phyloP scores from a whole-genome alignment of 1,140 invertebrate genomes.

The Cydia fagiglandana region DNA sequence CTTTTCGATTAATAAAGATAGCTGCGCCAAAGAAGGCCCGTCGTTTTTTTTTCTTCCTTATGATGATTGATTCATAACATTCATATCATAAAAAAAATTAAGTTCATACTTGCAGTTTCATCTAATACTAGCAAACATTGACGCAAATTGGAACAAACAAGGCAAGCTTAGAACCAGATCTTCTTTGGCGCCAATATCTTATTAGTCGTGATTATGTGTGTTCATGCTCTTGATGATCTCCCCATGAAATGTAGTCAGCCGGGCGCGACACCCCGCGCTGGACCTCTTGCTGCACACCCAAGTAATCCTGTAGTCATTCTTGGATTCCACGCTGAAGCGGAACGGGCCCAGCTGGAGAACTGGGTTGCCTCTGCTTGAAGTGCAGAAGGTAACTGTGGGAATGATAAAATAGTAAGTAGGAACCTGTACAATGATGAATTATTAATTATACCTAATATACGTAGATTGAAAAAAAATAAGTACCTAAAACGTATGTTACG shows the following conservation, averaged over 20 bases:
- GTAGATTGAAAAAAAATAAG: neutral
- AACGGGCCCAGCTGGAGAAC: constrained; percentile 37
- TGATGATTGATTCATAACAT: too few species aligned
- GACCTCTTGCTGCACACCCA: constrained; percentile 44
- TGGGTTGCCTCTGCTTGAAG: constrained; percentile 39
- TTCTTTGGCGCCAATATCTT: too few species aligned
- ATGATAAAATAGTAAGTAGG: constrained; percentile 3
- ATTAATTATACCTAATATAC: too few species aligned
- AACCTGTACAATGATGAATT: neutral
- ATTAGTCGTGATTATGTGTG: neutral
- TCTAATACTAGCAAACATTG: too few species aligned
- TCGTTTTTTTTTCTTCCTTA: too few species aligned
- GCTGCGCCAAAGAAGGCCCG: too few species aligned
- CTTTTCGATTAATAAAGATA: too few species aligned
- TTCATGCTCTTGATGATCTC: neutral
- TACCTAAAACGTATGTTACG: neutral
- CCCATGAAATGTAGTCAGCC: constrained; percentile 38
- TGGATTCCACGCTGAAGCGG: constrained; percentile 37
- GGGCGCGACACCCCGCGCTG: constrained; percentile 36
- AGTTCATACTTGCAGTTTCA: too few species aligned
- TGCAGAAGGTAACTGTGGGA: constrained; percentile 5
- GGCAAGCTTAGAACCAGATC: too few species aligned
- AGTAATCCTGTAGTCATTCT: constrained; percentile 16
- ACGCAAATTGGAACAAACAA: too few species aligned
- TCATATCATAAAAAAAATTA: too few species aligned